These are phyloP conservation scores for Callyntrura sp. DNA, from an alignment of 2,888 invertebrate species.

Conservation along the genomic window DNA sequence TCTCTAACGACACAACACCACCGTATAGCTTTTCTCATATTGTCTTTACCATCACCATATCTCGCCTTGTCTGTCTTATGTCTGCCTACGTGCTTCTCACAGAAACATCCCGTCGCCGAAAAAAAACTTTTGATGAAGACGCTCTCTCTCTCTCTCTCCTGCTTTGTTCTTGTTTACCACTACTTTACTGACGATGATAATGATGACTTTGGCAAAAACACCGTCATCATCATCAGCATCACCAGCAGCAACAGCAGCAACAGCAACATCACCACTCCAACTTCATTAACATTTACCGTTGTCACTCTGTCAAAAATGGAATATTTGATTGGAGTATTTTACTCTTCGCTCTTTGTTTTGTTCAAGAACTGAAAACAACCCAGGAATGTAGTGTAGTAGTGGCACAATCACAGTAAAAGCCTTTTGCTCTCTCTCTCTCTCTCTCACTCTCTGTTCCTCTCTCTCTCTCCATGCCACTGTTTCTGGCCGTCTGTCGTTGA, in stretches of 20 bases:
- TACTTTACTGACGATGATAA: neutral
- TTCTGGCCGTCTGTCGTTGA: too few relatives aligned
- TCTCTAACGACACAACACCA: too few relatives aligned
- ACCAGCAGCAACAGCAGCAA: too few relatives aligned
- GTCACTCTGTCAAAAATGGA: slow-evolving; percentile 48
- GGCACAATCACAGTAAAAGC: neutral
- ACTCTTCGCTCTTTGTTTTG: neutral
- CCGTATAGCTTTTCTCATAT: too few relatives aligned
- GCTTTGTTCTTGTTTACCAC: neutral
- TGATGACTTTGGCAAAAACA: neutral
- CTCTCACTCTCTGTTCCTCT: too few relatives aligned
- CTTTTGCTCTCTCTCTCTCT: neutral
- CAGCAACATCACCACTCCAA: slow-evolving; percentile 42
- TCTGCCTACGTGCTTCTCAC: neutral
- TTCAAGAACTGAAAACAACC: too few relatives aligned
- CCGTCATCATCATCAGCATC: too few relatives aligned
- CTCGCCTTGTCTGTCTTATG: neutral
- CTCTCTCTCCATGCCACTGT: too few relatives aligned
- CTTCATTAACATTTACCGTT: slow-evolving; percentile 29
- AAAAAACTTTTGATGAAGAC: neutral
- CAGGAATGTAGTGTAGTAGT: too few relatives aligned
- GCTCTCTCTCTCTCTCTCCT: too few relatives aligned
- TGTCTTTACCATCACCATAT: too few relatives aligned
- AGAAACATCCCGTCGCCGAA: neutral
- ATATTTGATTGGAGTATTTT: slow-evolving; percentile 26